Percentiles rank a stretch among this genome's conserved stretches.
Conservation (phyloP, 1,140 invertebrate genomes). For the Scaptomyza hsui region DNA sequence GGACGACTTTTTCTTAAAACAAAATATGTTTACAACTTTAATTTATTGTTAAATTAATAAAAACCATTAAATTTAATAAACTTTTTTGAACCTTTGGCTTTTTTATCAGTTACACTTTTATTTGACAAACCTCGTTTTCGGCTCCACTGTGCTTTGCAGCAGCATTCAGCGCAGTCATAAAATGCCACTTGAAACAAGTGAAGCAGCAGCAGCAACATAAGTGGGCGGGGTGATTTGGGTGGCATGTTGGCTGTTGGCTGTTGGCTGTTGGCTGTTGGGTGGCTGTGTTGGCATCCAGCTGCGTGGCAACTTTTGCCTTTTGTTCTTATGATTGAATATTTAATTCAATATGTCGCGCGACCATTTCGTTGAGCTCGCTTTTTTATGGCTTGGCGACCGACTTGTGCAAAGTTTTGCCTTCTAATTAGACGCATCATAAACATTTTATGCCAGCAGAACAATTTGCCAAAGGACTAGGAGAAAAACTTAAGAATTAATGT, state of each 20-base stretch:
- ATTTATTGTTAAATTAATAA: no score
- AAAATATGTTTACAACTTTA: no score
- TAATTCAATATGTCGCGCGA: constrained; percentile 75
- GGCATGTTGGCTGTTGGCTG: not conserved
- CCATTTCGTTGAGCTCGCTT: constrained; percentile 44
- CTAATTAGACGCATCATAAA: constrained; percentile 50
- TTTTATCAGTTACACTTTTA: no score
- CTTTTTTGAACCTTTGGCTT: no score
- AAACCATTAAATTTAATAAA: no score
- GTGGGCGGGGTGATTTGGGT: not conserved
- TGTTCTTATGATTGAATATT: constrained; percentile 79
- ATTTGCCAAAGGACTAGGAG: not conserved
- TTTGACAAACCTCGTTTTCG: no score
- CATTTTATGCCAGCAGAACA: constrained; percentile 28
- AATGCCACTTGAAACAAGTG: constrained; percentile 65
- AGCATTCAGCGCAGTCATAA: constrained; percentile 44
- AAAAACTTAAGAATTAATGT: constrained; percentile 11
- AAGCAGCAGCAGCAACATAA: not conserved
- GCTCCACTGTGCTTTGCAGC: constrained; percentile 29
- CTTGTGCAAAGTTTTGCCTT: constrained; percentile 18
- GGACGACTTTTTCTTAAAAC: no score
- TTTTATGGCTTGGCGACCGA: constrained; percentile 30
- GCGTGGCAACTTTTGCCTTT: constrained; percentile 59
- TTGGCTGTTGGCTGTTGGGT: not conserved
- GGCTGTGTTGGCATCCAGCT: constrained; percentile 6